Base-by-base conservation (phyloP, 2,888 invertebrate species). In the Operophtera brumata region DNA sequence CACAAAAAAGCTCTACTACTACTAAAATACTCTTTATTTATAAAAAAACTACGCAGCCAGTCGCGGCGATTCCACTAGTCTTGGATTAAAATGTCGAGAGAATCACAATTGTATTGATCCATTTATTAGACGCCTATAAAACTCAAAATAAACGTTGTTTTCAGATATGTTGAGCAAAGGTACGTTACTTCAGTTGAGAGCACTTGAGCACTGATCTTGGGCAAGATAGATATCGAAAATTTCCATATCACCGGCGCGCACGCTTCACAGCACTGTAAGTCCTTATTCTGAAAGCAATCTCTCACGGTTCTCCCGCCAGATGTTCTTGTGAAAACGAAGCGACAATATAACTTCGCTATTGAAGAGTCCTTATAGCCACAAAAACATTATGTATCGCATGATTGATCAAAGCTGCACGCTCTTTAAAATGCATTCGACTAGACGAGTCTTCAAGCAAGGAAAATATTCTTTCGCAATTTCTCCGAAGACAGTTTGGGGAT, bases 361-460 rank as follows among this genome's bases (percentile, higher is more conserved):
- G 71, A 72, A 72, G 74, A 77, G 70, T 80, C 78, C 80, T 73
- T 87, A 86, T 81, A 86, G 64, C 74, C 66, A 85, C 82, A 86
- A 83, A 84, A 86, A 84, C 82, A 80, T 84, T 84, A 84, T 71
- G 74, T 77, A 69, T 78, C 78, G 82, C 83, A 81, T 86, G 86
- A 87, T 87, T 86, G 87, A 87, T 88, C 88, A 88, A 88, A 87
- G 86, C 78, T 71, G 70, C 71, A 71, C 70, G 67, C 77, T 74
- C 73, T 78, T 80, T 73, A 77, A 81, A 84, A 82, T 80, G 81
- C 82, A 82, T 70, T 55, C 43, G 35, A 56, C 52, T 44, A 59
- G 47, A 48, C 50, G 32, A 46, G 44, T 57, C 56, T 42, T 46
- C 14, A n/a, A n/a, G 48, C 49, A 51, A 45, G 42, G 32, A 53